Conservation (phyloP, 2,797 vertebrate genomes). For the Cyprinella venusta region DNA sequence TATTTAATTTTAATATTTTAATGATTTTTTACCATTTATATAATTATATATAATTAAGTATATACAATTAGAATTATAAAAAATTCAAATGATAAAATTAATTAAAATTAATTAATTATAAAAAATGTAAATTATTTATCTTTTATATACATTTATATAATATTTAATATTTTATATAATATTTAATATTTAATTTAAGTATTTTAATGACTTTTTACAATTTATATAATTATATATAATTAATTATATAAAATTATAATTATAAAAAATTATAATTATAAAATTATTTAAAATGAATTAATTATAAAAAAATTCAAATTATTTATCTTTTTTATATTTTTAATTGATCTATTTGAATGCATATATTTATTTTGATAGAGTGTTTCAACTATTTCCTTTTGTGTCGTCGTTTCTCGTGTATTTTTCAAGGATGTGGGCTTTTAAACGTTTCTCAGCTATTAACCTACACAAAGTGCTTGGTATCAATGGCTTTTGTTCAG, state of each 20-base stretch:
- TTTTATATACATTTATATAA: no score
- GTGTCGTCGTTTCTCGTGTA: neutral
- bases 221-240: neutral
- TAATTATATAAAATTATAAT: no score
- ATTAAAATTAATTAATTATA: no score
- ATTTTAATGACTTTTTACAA: neutral
- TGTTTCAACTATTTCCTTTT: slow-evolving; percentile 16
- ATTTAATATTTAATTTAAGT: neutral
- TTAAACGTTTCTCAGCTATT: slow-evolving; percentile 49
- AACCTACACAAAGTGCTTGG: slow-evolving; percentile 32
- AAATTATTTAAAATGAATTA: no score
- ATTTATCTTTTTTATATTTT: neutral
- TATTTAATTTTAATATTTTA: neutral
- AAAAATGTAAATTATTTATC: no score
- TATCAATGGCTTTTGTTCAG: slow-evolving; percentile 47
- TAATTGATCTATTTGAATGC: neutral
- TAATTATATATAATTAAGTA: neutral
- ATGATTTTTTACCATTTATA: neutral
- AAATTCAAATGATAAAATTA: no score
- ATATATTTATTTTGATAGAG: no score
- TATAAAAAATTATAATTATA: no score
- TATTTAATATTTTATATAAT: no score
- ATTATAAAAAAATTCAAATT: no score
- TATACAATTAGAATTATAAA: no score
- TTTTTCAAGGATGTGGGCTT: slow-evolving; percentile 57